Evolutionary conservation across 2,113 vertebrate genomes (phyloP).

Genomic region (Gadus chalcogrammus): DNA sequence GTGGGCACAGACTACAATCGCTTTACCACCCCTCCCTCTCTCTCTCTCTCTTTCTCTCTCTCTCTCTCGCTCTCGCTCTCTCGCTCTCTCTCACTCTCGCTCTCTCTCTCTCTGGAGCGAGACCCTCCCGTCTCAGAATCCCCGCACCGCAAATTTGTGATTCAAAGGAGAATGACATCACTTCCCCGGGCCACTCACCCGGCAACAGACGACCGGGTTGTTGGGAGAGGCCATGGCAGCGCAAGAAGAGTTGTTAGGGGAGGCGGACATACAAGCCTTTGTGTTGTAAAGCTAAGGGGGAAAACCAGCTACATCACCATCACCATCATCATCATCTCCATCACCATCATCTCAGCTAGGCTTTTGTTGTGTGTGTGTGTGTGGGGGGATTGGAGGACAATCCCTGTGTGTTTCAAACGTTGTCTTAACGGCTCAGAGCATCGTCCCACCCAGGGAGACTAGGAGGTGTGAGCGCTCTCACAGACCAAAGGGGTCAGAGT

Average conservation of each 20-base stretch:
- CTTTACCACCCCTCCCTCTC: not conserved
- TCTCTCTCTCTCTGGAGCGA: constrained; percentile 16
- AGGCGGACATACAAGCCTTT: constrained; percentile 53
- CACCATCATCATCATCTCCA: constrained; percentile 57
- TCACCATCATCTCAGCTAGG: constrained; percentile 44
- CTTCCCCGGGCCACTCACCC: constrained; percentile 45
- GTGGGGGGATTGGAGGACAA: not conserved
- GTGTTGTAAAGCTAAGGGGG: constrained; percentile 55
- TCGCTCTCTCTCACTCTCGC: constrained; percentile 21
- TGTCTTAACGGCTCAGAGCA: not conserved
- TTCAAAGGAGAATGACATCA: constrained; percentile 61
- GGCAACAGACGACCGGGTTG: constrained; percentile 66
- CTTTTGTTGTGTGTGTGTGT: constrained; percentile 54
- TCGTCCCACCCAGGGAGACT: constrained; percentile 27
- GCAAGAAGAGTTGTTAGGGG: constrained; percentile 18
- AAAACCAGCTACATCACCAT: constrained; percentile 68
- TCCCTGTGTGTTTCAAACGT: not conserved
- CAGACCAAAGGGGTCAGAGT: no score
- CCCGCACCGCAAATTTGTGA: constrained; percentile 40
- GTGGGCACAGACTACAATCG: no score
- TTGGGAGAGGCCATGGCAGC: constrained; percentile 63
- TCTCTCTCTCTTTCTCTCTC: constrained; percentile 22
- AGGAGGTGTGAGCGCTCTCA: constrained; percentile 30
- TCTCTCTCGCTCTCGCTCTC: constrained; percentile 14
- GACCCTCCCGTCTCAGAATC: constrained; percentile 40